phyloP scores from a whole-genome alignment of 1,140 invertebrate species.

The Drosophila aff. region DNA sequence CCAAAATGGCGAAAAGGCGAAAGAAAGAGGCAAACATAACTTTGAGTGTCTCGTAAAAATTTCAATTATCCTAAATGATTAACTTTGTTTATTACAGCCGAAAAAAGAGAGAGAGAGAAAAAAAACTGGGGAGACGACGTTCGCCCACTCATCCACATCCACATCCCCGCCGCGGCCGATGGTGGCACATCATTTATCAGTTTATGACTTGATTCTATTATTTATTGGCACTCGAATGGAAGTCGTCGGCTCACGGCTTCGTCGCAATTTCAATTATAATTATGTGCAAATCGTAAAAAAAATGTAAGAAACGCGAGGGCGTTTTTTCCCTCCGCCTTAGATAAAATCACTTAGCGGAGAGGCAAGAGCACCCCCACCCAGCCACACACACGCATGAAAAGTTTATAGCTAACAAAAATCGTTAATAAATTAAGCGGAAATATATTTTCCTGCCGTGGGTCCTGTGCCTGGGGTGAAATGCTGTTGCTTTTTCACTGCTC shows the following conservation, averaged over 20 bases:
- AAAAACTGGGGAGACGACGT: constrained; percentile 9
- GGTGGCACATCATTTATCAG: constrained; percentile 76
- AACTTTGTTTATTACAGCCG: constrained; percentile 79
- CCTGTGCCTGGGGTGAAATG: constrained; percentile 16
- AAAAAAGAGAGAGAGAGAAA: not conserved
- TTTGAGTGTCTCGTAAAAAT: constrained; percentile 82
- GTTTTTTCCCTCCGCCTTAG: constrained; percentile 27
- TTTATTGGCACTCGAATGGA: constrained; percentile 78
- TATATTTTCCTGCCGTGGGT: constrained; percentile 65
- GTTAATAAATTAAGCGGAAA: constrained; percentile 85
- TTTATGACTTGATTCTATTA: constrained; percentile 85
- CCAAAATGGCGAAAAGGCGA: constrained; percentile 12
- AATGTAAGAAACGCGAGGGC: constrained; percentile 8
- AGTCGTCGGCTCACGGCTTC: constrained; percentile 47
- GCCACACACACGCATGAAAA: constrained; percentile 54
- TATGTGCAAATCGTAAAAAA: constrained; percentile 84
- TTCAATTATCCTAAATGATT: constrained; percentile 85
- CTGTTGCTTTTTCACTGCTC: not conserved
- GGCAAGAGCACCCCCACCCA: not conserved
- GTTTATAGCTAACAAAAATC: constrained; percentile 81
- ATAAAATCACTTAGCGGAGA: constrained; percentile 78
- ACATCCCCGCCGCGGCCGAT: not conserved
- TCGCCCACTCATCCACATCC: constrained; percentile 35
- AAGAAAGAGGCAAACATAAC: constrained; percentile 45
- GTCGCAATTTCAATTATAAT: constrained; percentile 85